A percentile compares a stretch with the other conserved stretches of the same genome.
These are phyloP conservation scores for Julus scanicus DNA, from an alignment of 2,888 invertebrate species.

Conservation along the genomic window DNA sequence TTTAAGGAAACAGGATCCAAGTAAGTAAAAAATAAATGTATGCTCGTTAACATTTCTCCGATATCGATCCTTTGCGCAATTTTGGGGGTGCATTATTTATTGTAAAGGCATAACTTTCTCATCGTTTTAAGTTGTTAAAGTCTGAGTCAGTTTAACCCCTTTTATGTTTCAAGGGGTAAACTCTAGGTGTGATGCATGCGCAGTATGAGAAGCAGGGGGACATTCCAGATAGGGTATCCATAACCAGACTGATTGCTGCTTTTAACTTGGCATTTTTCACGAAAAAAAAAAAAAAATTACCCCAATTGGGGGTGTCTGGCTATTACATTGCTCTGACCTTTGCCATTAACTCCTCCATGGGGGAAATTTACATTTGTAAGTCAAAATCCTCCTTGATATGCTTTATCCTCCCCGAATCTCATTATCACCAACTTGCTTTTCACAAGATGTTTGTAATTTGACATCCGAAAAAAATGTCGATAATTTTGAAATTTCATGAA, in stretches of 20 bases:
- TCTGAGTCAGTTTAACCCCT: slow-evolving; percentile 23
- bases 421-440: too few species aligned
- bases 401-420: too few species aligned
- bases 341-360: not conserved
- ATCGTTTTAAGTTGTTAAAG: not conserved
- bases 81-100: not conserved
- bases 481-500: too few species aligned
- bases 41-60: slow-evolving; percentile 14
- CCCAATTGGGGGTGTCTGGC: slow-evolving; percentile 12
- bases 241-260: not conserved
- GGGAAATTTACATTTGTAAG: not conserved
- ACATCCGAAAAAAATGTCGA: too few species aligned
- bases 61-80: slow-evolving; percentile 6
- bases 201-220: not conserved
- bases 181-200: not conserved
- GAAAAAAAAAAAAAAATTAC: not conserved
- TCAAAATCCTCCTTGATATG: not conserved
- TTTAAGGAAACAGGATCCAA: slow-evolving; percentile 38
- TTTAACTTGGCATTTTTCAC: not conserved
- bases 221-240: not conserved
- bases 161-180: not conserved
- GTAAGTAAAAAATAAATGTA: not conserved
- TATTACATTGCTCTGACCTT: not conserved
- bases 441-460: too few species aligned
- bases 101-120: not conserved